These are phyloP conservation scores for Heliconius erato DNA, from an alignment of 2,888 invertebrate species.

Conservation along the genomic window DNA sequence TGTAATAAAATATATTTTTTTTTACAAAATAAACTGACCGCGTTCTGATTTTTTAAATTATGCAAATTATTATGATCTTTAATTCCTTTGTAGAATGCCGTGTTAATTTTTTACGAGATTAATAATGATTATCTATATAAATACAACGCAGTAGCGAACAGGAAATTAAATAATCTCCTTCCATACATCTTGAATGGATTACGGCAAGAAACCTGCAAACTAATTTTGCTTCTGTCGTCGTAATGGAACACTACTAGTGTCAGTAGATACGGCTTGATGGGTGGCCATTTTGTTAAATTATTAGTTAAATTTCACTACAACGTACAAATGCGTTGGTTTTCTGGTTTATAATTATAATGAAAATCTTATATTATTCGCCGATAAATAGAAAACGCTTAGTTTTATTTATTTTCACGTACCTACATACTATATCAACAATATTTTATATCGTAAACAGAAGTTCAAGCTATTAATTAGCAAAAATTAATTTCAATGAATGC, in stretches of 20 bases:
- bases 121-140: neutral
- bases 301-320: neutral
- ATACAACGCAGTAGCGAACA: neutral
- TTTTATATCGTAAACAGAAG: neutral
- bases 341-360: too few species aligned
- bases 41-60: neutral
- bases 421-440: neutral
- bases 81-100: neutral
- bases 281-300: neutral
- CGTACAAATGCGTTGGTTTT: too few species aligned
- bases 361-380: too few species aligned
- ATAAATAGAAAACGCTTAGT: too few species aligned
- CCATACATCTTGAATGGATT: neutral
- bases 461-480: too few species aligned
- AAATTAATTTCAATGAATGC: too few species aligned
- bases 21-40: neutral
- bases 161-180: constrained; percentile 22
- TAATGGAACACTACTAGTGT: constrained; percentile 12
- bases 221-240: constrained; percentile 7
- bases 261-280: neutral
- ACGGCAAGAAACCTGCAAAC: neutral
- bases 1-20: neutral
- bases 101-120: neutral
- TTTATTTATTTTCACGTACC: too few species aligned
- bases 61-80: constrained; percentile 8